Percentiles rank a stretch among this genome's conserved stretches.
Evolutionary conservation across 1,140 invertebrate species (phyloP).

Genomic region (Cyclargus thomasi): DNA sequence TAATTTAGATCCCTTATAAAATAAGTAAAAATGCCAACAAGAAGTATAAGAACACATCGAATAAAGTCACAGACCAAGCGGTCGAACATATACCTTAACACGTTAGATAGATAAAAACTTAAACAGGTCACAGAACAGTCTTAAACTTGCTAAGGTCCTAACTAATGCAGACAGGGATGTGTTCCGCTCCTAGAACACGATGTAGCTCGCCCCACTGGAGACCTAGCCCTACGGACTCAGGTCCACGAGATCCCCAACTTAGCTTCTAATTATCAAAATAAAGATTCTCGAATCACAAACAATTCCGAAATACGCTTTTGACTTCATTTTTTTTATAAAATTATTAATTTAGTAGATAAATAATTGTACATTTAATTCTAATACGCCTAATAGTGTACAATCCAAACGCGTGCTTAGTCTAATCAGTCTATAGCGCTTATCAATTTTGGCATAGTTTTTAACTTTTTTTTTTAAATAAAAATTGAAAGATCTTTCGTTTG

Average conservation of each 20-base stretch:
- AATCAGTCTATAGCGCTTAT: constrained; percentile 75
- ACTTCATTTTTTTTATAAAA: constrained; percentile 60
- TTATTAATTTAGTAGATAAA: constrained; percentile 65
- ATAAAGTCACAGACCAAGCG: constrained; percentile 51
- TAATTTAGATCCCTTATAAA: constrained; percentile 75
- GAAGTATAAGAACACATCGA: constrained; percentile 74
- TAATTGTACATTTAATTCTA: constrained; percentile 72
- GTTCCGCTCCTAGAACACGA: constrained; percentile 71
- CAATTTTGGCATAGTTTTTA: constrained; percentile 66
- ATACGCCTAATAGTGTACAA: constrained; percentile 74
- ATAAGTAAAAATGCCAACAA: constrained; percentile 75
- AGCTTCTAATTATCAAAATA: constrained; percentile 50
- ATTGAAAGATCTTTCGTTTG: constrained; percentile 45
- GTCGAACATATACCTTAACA: constrained; percentile 57
- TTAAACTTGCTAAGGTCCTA: constrained; percentile 74
- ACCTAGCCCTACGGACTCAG: constrained; percentile 21
- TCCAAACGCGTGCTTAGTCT: constrained; percentile 70
- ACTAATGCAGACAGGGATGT: constrained; percentile 73
- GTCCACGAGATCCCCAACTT: constrained; percentile 65
- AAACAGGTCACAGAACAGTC: constrained; percentile 75
- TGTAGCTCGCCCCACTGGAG: constrained; percentile 56
- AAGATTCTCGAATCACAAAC: constrained; percentile 67
- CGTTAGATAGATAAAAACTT: constrained; percentile 62
- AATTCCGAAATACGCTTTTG: constrained; percentile 58
- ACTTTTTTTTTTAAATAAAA: constrained; percentile 52